phyloP scores from a whole-genome alignment of 2,113 vertebrate species.

The Gobius niger region DNA sequence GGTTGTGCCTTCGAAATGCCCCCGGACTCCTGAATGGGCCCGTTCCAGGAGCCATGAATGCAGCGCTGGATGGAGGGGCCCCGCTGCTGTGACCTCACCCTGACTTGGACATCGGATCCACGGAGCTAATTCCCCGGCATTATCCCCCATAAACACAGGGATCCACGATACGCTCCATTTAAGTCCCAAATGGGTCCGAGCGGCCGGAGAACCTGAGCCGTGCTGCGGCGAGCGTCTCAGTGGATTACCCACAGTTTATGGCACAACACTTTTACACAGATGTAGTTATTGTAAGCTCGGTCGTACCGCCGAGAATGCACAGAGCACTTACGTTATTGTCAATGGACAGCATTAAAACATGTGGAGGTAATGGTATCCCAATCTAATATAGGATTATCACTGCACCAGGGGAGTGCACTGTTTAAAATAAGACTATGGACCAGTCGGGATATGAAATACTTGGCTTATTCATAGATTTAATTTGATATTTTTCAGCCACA shows the following conservation, averaged over 20 bases:
- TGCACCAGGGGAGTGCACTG: too few species aligned
- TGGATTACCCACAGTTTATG: conserved; percentile 42
- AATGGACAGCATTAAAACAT: neutral
- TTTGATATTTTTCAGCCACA: too few species aligned
- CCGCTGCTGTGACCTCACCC: conserved; percentile 42
- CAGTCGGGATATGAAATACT: too few species aligned
- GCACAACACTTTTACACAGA: conserved; percentile 28
- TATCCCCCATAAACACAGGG: conserved; percentile 56
- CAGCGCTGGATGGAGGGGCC: neutral
- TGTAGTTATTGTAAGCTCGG: conserved; percentile 35
- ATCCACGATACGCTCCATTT: conserved; percentile 33
- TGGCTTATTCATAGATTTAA: too few species aligned
- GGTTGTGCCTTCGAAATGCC: neutral
- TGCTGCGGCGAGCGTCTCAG: conserved; percentile 28
- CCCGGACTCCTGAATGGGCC: neutral
- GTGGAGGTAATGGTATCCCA: neutral
- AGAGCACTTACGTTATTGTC: conserved; percentile 5
- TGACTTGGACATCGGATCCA: conserved; percentile 39
- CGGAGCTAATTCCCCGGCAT: conserved; percentile 46
- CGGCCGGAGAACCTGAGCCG: conserved; percentile 22
- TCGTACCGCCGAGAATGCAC: conserved; percentile 9
- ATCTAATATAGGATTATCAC: neutral
- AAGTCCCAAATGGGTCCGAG: conserved; percentile 1
- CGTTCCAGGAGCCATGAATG: neutral
- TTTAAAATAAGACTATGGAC: too few species aligned